Conservation (phyloP, 1,140 invertebrate genomes). For the Physella acuta region DNA sequence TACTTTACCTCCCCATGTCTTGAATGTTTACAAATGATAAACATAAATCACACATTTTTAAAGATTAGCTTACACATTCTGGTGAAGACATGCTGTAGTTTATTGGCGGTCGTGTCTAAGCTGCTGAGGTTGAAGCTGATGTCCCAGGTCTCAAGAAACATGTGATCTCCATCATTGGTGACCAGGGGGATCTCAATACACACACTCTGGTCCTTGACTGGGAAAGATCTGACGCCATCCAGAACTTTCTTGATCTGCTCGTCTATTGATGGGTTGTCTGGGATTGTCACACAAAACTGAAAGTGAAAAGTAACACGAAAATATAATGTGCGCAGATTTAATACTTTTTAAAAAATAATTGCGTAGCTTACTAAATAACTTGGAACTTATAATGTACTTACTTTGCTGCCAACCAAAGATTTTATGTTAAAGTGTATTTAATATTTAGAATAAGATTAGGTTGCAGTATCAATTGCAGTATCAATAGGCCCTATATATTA, state of each 20-base stretch:
- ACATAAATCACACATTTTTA: not conserved
- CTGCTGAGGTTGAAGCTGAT: constrained; percentile 17
- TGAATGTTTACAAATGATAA: no score
- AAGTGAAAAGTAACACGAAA: constrained; percentile 1
- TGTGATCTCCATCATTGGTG: constrained; percentile 24
- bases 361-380: not conserved
- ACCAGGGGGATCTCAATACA: constrained; percentile 20
- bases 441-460: not conserved
- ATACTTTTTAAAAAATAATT: not conserved
- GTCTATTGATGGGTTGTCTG: constrained; percentile 18
- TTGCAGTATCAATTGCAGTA: not conserved
- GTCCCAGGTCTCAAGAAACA: constrained; percentile 27
- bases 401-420: not conserved
- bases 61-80: constrained; percentile 21
- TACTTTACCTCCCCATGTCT: no score
- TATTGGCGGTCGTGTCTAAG: constrained; percentile 18
- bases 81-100: constrained; percentile 19
- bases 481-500: not conserved
- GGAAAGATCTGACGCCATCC: constrained; percentile 18
- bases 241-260: constrained; percentile 16
- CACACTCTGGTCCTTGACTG: constrained; percentile 12
- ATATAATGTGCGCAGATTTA: not conserved
- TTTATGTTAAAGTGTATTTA: not conserved
- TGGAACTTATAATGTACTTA: not conserved
- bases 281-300: constrained; percentile 17